phyloP scores from a whole-genome alignment of 2,888 invertebrate species.

The Xiphydria camelus region DNA sequence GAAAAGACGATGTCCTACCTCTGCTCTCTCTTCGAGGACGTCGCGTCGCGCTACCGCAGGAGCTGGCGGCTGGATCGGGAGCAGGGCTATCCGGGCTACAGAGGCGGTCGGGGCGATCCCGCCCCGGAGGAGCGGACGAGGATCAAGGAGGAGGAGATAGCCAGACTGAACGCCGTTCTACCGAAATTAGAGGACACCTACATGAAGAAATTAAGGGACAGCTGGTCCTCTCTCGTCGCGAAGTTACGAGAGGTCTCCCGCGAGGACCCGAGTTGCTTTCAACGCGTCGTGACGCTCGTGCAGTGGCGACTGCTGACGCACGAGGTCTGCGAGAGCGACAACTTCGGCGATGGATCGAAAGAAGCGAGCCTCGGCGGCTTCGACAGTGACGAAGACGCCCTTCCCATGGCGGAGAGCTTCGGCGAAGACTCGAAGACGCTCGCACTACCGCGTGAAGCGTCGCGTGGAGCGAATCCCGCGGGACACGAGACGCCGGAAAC shows the following conservation, averaged over 20 bases:
- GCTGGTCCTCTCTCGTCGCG: constrained; percentile 25
- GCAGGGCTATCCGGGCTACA: constrained; percentile 40
- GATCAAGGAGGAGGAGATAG: constrained; percentile 32
- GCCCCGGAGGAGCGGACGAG: constrained; percentile 30
- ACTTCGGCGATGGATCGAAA: too few species aligned
- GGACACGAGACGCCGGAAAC: too few species aligned
- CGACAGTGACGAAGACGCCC: constrained; percentile 34
- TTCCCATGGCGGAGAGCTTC: constrained; percentile 23
- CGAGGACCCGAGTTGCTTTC: constrained; percentile 19
- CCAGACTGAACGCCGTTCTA: constrained; percentile 36
- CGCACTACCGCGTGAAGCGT: too few species aligned
- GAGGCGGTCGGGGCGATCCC: constrained; percentile 29
- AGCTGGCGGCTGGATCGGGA: constrained; percentile 49
- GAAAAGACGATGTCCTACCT: constrained; percentile 30
- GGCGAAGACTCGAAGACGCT: too few species aligned
- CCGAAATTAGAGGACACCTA: constrained; percentile 39
- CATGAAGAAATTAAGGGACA: constrained; percentile 28
- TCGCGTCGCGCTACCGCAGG: constrained; percentile 44
- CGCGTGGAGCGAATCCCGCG: too few species aligned
- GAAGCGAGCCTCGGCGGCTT: constrained; percentile 31
- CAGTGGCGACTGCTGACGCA: constrained; percentile 24
- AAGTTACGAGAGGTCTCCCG: constrained; percentile 26
- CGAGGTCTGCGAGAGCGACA: constrained; percentile 8
- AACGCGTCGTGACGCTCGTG: constrained; percentile 22
- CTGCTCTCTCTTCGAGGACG: constrained; percentile 38